These are phyloP conservation scores for Gyrodactylus bullatarudis DNA, from an alignment of 1,140 invertebrate genomes.

Conservation along the genomic window DNA sequence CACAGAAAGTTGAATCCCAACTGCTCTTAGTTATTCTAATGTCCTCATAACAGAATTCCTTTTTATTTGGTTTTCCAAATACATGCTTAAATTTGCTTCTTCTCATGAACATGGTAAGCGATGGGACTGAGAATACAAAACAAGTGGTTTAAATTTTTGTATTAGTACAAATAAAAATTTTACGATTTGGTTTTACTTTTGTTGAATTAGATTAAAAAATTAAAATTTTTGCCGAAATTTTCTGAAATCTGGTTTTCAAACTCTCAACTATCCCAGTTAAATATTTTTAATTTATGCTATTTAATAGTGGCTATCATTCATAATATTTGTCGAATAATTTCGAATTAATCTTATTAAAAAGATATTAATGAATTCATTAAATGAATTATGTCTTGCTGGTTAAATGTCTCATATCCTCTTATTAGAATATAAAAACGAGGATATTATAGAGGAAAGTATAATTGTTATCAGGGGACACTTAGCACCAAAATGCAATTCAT, in stretches of 20 bases:
- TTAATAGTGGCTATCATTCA: too few species aligned
- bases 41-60: conserved; percentile 93
- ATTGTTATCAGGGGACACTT: neutral
- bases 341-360: too few species aligned
- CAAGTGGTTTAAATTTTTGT: too few species aligned
- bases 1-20: conserved; percentile 86
- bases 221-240: neutral
- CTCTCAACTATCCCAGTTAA: too few species aligned
- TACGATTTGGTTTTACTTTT: neutral
- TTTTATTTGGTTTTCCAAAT: conserved; percentile 69
- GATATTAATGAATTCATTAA: too few species aligned
- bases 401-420: neutral
- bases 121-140: neutral
- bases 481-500: neutral
- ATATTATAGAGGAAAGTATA: neutral
- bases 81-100: conserved; percentile 67
- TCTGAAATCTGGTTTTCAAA: too few species aligned
- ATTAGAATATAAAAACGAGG: neutral
- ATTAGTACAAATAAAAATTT: too few species aligned
- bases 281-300: too few species aligned
- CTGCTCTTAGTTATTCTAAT: conserved; percentile 85
- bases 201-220: neutral
- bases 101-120: neutral
- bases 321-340: too few species aligned
- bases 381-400: too few species aligned